Percentiles rank a stretch among this genome's conserved stretches.
phyloP scores from a whole-genome alignment of 2,888 invertebrate genomes.

The Eretmocerus hayati region DNA sequence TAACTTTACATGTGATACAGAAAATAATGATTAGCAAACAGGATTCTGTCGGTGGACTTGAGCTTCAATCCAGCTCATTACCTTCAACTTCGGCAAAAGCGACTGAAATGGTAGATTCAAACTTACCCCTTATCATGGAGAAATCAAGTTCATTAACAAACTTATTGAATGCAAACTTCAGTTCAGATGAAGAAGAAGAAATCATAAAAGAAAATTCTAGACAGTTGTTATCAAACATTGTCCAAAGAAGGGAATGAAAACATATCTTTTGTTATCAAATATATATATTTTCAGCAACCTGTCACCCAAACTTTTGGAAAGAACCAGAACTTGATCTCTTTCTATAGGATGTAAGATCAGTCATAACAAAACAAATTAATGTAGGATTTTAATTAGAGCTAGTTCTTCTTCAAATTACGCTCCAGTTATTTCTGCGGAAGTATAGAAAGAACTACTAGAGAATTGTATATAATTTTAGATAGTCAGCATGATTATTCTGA shows the following conservation, averaged over 20 bases:
- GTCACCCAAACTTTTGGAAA: too few species aligned
- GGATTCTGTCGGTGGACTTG: conserved; percentile 33
- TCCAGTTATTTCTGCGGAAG: too few species aligned
- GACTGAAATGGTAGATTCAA: conserved; percentile 35
- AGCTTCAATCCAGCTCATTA: conserved; percentile 37
- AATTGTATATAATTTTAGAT: too few species aligned
- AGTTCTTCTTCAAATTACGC: too few species aligned
- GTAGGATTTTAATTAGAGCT: too few species aligned
- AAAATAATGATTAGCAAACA: conserved; percentile 49
- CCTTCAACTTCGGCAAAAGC: conserved; percentile 30
- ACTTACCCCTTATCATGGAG: conserved; percentile 38
- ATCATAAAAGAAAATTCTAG: conserved; percentile 46
- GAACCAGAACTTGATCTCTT: too few species aligned
- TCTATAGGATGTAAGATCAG: too few species aligned
- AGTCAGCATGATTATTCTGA: too few species aligned
- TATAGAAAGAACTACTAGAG: too few species aligned
- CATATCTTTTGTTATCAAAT: neutral
- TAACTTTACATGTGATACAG: conserved; percentile 74
- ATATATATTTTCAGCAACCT: too few species aligned
- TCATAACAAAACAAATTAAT: too few species aligned
- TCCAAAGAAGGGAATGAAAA: conserved; percentile 42
- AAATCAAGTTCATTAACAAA: conserved; percentile 44
- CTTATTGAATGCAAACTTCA: conserved; percentile 40
- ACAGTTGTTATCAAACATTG: conserved; percentile 50
- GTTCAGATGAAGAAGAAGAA: conserved; percentile 41